These are phyloP conservation scores for Danio choprae DNA, from an alignment of 2,797 vertebrate species.

Conservation along the genomic window DNA sequence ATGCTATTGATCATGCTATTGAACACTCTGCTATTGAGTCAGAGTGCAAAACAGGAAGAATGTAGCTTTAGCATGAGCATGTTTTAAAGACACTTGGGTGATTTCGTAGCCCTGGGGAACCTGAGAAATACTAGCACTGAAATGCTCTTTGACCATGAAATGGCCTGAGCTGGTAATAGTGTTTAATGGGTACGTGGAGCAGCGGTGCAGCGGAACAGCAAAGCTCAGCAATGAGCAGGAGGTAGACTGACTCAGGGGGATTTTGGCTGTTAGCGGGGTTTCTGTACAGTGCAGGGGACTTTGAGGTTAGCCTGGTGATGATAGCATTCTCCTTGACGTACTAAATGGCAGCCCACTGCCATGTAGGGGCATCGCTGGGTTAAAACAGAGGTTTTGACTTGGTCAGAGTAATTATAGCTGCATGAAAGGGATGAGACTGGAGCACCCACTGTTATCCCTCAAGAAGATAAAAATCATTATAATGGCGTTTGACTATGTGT, in stretches of 20 bases:
- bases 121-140: conserved; percentile 70
- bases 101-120: conserved; percentile 77
- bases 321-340: conserved; percentile 35
- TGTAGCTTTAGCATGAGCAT: conserved; percentile 52
- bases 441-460: conserved; percentile 18
- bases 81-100: conserved; percentile 74
- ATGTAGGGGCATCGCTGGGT: conserved; percentile 6
- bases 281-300: conserved; percentile 47
- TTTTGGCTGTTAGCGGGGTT: conserved; percentile 60
- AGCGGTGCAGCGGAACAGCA: conserved; percentile 59
- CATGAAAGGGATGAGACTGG: conserved; percentile 12
- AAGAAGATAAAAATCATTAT: conserved; percentile 36
- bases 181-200: conserved; percentile 76
- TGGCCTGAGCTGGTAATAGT: conserved; percentile 78
- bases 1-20: conserved; percentile 74
- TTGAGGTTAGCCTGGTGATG: conserved; percentile 28
- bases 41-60: conserved; percentile 71
- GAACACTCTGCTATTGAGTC: too few species aligned
- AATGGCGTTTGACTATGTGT: conserved; percentile 3
- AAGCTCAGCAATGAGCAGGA: conserved; percentile 52
- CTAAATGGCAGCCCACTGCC: conserved; percentile 18
- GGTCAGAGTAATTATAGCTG: conserved; percentile 5
- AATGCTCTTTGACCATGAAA: conserved; percentile 84
- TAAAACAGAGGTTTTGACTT: conserved; percentile 19
- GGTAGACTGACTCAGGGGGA: conserved; percentile 56